Conservation (phyloP, 2,113 vertebrate species). For the Trematocara variabile region DNA sequence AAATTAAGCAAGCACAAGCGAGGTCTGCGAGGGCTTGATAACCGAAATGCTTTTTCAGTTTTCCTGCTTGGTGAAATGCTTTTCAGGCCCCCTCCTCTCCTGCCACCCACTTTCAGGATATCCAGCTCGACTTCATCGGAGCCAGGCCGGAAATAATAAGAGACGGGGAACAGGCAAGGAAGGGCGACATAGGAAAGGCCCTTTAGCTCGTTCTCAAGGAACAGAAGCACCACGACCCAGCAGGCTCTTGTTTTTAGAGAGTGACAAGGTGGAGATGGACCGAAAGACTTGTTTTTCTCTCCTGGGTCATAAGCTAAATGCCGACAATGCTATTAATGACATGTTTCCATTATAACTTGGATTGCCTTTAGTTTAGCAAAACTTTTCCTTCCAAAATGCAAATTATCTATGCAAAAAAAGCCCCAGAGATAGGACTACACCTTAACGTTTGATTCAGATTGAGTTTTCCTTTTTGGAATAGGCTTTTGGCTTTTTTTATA, state of each 20-base stretch:
- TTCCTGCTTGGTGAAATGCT: conserved; percentile 62
- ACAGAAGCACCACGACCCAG: conserved; percentile 58
- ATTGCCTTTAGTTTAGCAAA: neutral
- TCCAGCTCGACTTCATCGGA: conserved; percentile 67
- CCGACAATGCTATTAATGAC: neutral
- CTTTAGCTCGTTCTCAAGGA: conserved; percentile 69
- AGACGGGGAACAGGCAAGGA: conserved; percentile 74
- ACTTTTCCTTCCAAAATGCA: neutral
- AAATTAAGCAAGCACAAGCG: conserved; percentile 14
- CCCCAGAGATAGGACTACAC: neutral
- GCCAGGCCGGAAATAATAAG: conserved; percentile 80
- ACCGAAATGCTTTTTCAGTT: conserved; percentile 41
- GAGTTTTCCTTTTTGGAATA: neutral
- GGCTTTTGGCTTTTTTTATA: neutral
- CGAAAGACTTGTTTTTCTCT: neutral
- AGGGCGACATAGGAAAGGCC: conserved; percentile 69
- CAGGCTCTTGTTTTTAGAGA: neutral
- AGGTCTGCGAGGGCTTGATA: conserved; percentile 45
- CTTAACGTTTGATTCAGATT: neutral
- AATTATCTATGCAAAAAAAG: neutral
- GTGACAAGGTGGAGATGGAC: neutral
- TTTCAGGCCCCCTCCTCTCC: neutral
- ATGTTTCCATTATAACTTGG: neutral
- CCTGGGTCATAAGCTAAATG: neutral
- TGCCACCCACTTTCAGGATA: conserved; percentile 59